Percentiles rank a stretch among this genome's conserved stretches.
These are phyloP conservation scores for Eurois occulta DNA, from an alignment of 2,888 invertebrate genomes.

Conservation along the genomic window DNA sequence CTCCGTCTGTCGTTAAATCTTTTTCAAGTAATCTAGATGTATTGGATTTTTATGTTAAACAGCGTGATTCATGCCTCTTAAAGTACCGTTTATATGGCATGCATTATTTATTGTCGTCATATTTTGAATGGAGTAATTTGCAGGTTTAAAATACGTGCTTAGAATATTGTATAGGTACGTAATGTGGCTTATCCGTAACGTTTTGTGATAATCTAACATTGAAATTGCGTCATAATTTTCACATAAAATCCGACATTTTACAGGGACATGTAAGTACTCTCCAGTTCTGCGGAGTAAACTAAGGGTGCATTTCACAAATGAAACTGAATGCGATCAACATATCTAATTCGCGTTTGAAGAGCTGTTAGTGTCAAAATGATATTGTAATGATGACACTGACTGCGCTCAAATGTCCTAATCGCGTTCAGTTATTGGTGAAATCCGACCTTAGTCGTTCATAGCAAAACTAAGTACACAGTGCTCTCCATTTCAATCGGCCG, in stretches of 20 bases:
- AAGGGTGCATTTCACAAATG: background rate
- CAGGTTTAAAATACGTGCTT: constrained; percentile 6
- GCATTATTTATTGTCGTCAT: constrained; percentile 37
- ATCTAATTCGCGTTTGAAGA: background rate
- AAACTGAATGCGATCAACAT: background rate
- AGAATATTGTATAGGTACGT: constrained; percentile 9
- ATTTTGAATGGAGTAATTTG: constrained; percentile 41
- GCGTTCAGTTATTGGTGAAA: background rate
- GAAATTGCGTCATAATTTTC: background rate
- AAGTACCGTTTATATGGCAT: constrained; percentile 26
- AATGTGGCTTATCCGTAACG: background rate
- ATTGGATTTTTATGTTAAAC: constrained; percentile 56
- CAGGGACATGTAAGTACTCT: background rate
- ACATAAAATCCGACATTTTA: background rate
- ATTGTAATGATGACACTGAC: background rate
- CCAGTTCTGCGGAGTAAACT: background rate
- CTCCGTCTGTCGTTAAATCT: constrained; percentile 42
- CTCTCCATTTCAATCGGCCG: constrained; percentile 54
- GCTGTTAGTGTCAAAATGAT: background rate
- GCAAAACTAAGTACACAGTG: constrained; percentile 34
- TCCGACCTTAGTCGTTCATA: constrained; percentile 7
- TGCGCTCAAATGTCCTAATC: background rate
- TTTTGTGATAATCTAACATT: background rate
- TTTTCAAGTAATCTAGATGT: constrained; percentile 53
- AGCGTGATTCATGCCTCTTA: constrained; percentile 27